These are phyloP conservation scores for Coracias cyanogaster DNA, from an alignment of 2,797 vertebrate genomes.

Conservation along the genomic window DNA sequence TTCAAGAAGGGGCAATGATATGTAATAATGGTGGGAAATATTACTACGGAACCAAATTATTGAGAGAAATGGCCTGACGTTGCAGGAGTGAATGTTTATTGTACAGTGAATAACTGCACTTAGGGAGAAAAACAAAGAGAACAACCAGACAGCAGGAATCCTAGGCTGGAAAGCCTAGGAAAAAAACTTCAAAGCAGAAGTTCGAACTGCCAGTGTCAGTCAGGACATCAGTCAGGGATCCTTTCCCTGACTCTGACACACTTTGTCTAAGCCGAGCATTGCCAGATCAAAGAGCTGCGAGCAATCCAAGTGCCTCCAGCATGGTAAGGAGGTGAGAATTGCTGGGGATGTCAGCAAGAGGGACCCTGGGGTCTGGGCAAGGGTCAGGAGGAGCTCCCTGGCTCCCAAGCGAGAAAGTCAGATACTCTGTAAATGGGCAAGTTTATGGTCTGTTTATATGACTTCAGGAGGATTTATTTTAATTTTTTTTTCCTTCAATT, in stretches of 20 bases:
- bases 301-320: background rate
- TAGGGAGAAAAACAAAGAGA: background rate
- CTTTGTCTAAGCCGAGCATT: background rate
- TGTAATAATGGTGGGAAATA: background rate
- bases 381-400: background rate
- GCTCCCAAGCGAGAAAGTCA: background rate
- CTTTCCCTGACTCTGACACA: background rate
- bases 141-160: background rate
- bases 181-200: slow-evolving; percentile 24
- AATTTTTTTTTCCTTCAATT: background rate
- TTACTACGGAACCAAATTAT: background rate
- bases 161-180: background rate
- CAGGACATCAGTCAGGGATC: background rate
- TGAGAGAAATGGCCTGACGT: background rate
- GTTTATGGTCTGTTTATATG: background rate
- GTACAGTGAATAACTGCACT: background rate
- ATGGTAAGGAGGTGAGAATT: background rate
- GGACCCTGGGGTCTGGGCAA: background rate
- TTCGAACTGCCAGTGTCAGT: background rate
- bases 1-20: background rate
- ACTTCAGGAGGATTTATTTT: accelerated
- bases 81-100: background rate
- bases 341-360: background rate
- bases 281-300: slow-evolving; percentile 3
- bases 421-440: background rate